A percentile compares a stretch with the other conserved stretches of the same genome.
phyloP scores from a whole-genome alignment of 2,888 invertebrate genomes.

The Andrena bicolor region DNA sequence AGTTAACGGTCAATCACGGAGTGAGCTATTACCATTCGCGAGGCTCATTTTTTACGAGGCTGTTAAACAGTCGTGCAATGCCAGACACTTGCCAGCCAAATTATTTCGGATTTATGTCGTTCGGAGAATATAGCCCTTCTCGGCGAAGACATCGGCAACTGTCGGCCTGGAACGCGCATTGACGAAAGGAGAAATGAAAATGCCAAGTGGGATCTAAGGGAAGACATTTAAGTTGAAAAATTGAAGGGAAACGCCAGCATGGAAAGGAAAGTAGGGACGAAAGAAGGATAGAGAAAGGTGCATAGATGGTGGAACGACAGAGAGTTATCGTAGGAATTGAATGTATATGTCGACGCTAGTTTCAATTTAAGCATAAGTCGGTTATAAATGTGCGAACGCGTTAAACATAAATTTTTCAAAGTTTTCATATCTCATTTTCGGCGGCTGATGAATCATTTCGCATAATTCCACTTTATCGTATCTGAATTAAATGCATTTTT shows the following conservation, averaged over 20 bases:
- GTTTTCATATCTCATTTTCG: background rate
- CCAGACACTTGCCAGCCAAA: constrained; percentile 29
- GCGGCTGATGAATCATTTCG: background rate
- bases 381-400: background rate
- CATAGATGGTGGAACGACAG: constrained; percentile 2
- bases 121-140: constrained; percentile 15
- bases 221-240: constrained; percentile 38
- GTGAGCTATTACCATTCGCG: constrained; percentile 19
- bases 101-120: constrained; percentile 60
- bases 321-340: background rate
- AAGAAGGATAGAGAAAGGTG: background rate
- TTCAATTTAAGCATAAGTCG: background rate
- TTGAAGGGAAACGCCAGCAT: constrained; percentile 6
- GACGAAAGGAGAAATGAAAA: constrained; percentile 29
- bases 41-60: constrained; percentile 35
- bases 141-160: constrained; percentile 6
- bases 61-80: constrained; percentile 18
- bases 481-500: no score
- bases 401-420: background rate
- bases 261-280: background rate
- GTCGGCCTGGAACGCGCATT: background rate
- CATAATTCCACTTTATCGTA: background rate
- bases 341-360: background rate
- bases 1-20: constrained; percentile 32
- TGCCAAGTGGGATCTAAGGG: constrained; percentile 9